Percentiles rank a stretch among this genome's conserved stretches.
Conservation (phyloP, 1,140 invertebrate species). For the Bombyx mori region ASM3026992v2 NC_085132.1:3987501-3988000, state of each 20-base stretch:
- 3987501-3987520: constrained; percentile 60
- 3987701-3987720: constrained; percentile 61
- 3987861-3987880: background rate
- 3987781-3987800: constrained; percentile 70
- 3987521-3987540: constrained; percentile 66
- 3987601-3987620: constrained; percentile 51
- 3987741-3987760: constrained; percentile 73
- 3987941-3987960: too few species aligned
- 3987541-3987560: constrained; percentile 63
- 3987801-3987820: constrained; percentile 70
- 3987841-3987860: constrained; percentile 65
- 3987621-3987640: constrained; percentile 6
- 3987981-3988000: too few species aligned
- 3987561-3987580: constrained; percentile 66
- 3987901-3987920: too few species aligned
- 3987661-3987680: constrained; percentile 67
- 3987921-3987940: too few species aligned
- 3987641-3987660: constrained; percentile 39
- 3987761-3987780: constrained; percentile 71
- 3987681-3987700: constrained; percentile 68
- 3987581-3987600: constrained; percentile 61
- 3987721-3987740: constrained; percentile 66
- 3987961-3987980: too few species aligned
- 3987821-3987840: constrained; percentile 72
- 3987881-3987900: background rate